A percentile compares a stretch with the other conserved stretches of the same genome.
These are phyloP conservation scores for Mesodorylaimus sp. DNA, from an alignment of 2,888 invertebrate genomes.

Conservation along the genomic window DNA sequence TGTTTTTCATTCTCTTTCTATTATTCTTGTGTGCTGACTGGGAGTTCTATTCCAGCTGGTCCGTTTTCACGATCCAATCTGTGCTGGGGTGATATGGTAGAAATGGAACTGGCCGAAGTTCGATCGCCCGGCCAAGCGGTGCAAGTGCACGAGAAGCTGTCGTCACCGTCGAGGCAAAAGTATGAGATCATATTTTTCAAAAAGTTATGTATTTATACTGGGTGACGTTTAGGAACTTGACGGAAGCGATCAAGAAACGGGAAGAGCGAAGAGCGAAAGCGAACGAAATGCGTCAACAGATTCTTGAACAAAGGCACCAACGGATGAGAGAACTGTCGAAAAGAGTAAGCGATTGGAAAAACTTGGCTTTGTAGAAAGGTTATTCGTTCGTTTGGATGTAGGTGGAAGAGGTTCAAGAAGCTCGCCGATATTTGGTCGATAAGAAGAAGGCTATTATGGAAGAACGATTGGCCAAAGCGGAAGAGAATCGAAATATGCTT, in stretches of 20 bases:
- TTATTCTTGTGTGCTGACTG: too few relatives aligned
- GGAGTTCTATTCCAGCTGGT: constrained; percentile 7
- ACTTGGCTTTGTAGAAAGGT: too few relatives aligned
- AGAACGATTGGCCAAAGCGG: constrained; percentile 48
- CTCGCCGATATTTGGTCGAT: constrained; percentile 65
- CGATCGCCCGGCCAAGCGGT: constrained; percentile 80
- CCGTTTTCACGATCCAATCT: neutral
- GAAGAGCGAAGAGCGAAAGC: constrained; percentile 81
- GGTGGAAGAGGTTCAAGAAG: constrained; percentile 47
- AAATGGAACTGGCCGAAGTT: constrained; percentile 31
- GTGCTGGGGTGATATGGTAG: neutral
- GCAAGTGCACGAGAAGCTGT: constrained; percentile 77
- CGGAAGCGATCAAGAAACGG: constrained; percentile 49
- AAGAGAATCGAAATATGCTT: constrained; percentile 64
- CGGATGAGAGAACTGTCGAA: constrained; percentile 65
- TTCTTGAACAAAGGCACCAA: constrained; percentile 62
- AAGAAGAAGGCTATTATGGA: constrained; percentile 41
- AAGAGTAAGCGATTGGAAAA: constrained; percentile 43
- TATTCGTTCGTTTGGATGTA: constrained; percentile 17
- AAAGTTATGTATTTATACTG: constrained; percentile 14
- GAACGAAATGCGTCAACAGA: constrained; percentile 58
- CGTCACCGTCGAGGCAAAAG: constrained; percentile 65
- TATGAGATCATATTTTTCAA: constrained; percentile 45
- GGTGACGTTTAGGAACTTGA: constrained; percentile 29
- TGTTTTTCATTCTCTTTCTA: too few relatives aligned